Evolutionary conservation across 2,888 invertebrate genomes (phyloP), one percentile per base, ranked within the genome.

Genomic region (Himalopsyche anomala): DNA sequence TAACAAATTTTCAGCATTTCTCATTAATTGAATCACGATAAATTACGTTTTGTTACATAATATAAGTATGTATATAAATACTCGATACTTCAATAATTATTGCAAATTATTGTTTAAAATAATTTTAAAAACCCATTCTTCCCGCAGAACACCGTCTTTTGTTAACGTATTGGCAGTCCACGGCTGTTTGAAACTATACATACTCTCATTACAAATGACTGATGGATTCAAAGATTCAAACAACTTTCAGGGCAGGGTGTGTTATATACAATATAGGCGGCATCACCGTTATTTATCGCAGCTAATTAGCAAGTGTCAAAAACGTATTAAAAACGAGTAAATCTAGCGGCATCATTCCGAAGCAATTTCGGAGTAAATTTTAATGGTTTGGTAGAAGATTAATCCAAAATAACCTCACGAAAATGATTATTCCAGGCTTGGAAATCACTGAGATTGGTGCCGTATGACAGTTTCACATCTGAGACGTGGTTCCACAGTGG

Each of bases 261-360:
- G 19, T 62, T 62, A 62, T 62, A 62, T 19, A 62, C n/a, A 62
- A 19, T 62, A 62, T 62, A 19, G 19, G 62, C 19, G 62, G 62
- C 5, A 62, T 8, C 19, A 62, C 62, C 19, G 28, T 62, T 62
- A 62, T 62, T 62, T 62, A 62, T 62, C 19, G 6, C 62, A 19
- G 62, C 19, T 62, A 62, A 62, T 62, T 62, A 62, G 62, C 62
- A 62, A 62, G 62, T 62, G 62, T 62, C 62, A 62, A 62, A 62
- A 62, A 62, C 62, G 62, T 62, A 62, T 62, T 62, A 62, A 62
- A 62, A 62, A 62, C 19, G 62, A 62, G 62, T 62, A 62, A 62
- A 62, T 62, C 62, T 62, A 62, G 62, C 6, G 62, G 19, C 62
- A 62, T 62, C 62, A 62, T 62, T 62, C 62, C 62, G 62, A 19